Percentiles rank a stretch among this genome's conserved stretches.
Evolutionary conservation across 2,797 vertebrate genomes (phyloP).

Genomic region (Falco biarmicus): DNA sequence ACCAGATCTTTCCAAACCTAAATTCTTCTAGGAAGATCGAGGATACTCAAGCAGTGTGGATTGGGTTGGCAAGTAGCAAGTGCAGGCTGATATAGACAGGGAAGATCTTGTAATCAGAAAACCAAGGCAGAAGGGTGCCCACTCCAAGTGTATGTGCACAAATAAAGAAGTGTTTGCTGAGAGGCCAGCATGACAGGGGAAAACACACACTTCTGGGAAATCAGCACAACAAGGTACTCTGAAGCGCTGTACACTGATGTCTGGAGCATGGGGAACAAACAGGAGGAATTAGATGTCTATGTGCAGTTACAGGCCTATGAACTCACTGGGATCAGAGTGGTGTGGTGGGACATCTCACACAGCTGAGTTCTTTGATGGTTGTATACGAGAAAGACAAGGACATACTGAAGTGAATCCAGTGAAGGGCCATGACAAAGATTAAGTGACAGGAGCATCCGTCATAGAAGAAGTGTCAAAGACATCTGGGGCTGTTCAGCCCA

Average conservation of each 20-base stretch:
- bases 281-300: neutral
- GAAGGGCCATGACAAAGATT: neutral
- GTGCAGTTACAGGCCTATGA: neutral
- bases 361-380: neutral
- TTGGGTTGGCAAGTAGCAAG: neutral
- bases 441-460: neutral
- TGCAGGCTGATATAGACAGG: neutral
- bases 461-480: neutral
- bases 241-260: neutral
- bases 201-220: neutral
- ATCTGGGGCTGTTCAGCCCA: neutral
- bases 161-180: neutral
- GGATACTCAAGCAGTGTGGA: neutral
- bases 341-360: neutral
- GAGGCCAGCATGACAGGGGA: neutral
- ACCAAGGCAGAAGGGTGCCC: rapidly evolving
- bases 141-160: neutral
- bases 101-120: neutral
- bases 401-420: neutral
- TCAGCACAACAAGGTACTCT: neutral
- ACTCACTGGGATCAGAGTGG: neutral
- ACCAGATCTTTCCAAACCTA: neutral
- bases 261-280: neutral
- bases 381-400: neutral
- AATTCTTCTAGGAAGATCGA: neutral